Conservation (phyloP, 2,888 invertebrate species). For the Leptothorax acervorum region DNA sequence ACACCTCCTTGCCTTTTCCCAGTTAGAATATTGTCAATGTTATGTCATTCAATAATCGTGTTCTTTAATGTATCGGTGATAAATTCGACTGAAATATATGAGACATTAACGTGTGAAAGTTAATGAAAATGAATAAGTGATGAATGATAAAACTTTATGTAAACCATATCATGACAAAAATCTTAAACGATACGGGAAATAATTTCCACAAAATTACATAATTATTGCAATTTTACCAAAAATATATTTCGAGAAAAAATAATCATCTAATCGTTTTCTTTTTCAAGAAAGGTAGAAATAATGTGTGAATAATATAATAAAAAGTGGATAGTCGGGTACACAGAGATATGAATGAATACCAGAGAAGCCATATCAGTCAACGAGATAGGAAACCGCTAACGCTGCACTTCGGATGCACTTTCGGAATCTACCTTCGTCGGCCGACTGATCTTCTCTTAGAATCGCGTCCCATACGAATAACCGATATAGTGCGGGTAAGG, state of each 20-base stretch:
- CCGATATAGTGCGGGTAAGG: slow-evolving; percentile 55
- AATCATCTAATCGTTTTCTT: background rate
- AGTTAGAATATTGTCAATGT: slow-evolving; percentile 62
- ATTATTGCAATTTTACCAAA: background rate
- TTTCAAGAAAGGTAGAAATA: background rate
- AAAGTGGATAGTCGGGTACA: background rate
- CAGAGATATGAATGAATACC: slow-evolving; percentile 1
- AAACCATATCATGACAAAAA: background rate
- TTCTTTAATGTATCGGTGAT: slow-evolving; percentile 34
- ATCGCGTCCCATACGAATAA: slow-evolving; percentile 60
- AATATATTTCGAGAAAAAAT: background rate
- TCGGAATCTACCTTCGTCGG: slow-evolving; percentile 42
- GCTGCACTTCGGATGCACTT: slow-evolving; percentile 31
- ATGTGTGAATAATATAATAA: background rate
- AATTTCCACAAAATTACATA: background rate
- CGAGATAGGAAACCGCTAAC: slow-evolving; percentile 66
- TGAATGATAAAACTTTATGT: background rate
- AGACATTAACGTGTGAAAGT: background rate
- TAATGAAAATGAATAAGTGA: background rate
- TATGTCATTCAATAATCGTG: slow-evolving; percentile 65
- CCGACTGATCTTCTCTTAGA: slow-evolving; percentile 43
- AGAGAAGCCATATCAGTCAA: slow-evolving; percentile 50
- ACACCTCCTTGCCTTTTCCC: slow-evolving; percentile 11
- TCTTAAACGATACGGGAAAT: background rate
- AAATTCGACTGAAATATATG: background rate